phyloP scores from a whole-genome alignment of 35 echinoderm and acorn worm genomes.

The Ptychodera flava region DNA sequence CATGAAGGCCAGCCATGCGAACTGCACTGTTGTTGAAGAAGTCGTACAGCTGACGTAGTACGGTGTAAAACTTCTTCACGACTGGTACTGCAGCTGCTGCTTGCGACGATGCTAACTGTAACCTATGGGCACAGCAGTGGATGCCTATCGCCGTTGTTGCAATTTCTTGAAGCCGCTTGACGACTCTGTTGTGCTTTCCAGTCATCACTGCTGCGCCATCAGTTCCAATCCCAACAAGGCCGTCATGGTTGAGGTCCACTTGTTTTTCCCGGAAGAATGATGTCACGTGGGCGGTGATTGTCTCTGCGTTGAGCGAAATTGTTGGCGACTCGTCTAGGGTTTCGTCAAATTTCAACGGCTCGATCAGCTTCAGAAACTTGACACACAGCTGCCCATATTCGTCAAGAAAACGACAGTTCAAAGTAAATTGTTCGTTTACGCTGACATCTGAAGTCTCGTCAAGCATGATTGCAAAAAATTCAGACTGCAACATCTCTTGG shows the following conservation, averaged over 20 bases:
- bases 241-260: no score
- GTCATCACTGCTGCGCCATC: slow-evolving; percentile 40
- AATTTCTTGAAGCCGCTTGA: slow-evolving; percentile 16
- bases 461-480: slow-evolving; percentile 27
- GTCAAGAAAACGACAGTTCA: slow-evolving; percentile 36
- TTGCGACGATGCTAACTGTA: slow-evolving; percentile 21
- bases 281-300: no score
- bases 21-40: slow-evolving; percentile 44
- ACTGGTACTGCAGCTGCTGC: slow-evolving; percentile 1
- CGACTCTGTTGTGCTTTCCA: slow-evolving; percentile 17
- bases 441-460: slow-evolving; percentile 46
- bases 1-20: no score
- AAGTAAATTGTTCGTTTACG: slow-evolving; percentile 34
- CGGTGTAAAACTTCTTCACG: slow-evolving; percentile 14
- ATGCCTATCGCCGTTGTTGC: slow-evolving; percentile 4
- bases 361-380: slow-evolving; percentile 37
- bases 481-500: slow-evolving; percentile 17
- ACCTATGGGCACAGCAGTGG: slow-evolving; percentile 29
- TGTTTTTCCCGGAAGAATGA: no score
- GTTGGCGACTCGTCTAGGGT: neutral
- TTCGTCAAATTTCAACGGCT: slow-evolving; percentile 20
- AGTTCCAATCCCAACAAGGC: slow-evolving; percentile 23
- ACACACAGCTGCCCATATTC: slow-evolving; percentile 29
- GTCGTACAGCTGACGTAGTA: slow-evolving; percentile 24
- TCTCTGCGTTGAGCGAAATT: no score